A percentile compares a stretch with the other conserved stretches of the same genome.
Evolutionary conservation across 2,113 vertebrate genomes (phyloP).

Genomic region (Pygoscelis antarcticus): DNA sequence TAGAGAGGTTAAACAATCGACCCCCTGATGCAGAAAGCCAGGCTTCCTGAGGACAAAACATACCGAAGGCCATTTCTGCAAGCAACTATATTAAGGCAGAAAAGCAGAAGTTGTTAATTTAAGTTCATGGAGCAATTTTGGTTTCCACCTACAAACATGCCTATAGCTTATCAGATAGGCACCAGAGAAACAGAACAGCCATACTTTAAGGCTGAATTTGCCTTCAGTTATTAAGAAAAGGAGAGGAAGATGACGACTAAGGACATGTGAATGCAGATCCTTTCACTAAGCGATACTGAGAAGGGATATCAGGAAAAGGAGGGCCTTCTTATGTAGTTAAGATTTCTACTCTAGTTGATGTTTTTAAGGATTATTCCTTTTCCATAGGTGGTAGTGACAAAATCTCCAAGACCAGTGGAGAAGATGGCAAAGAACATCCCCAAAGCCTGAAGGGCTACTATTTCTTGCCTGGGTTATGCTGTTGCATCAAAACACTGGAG

Average conservation of each 20-base stretch:
- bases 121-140: not conserved
- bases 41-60: not conserved
- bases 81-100: not conserved
- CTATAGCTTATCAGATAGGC: not conserved
- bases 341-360: not conserved
- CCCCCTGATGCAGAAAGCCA: not conserved
- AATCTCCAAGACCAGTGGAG: not conserved
- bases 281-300: not conserved
- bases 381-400: not conserved
- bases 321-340: not conserved
- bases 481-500: not conserved
- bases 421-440: not conserved
- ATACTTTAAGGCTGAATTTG: not conserved
- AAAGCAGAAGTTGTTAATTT: not conserved
- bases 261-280: not conserved
- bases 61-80: not conserved
- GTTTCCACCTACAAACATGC: not conserved
- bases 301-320: not conserved
- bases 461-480: not conserved
- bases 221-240: not conserved
- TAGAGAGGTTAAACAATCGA: not conserved
- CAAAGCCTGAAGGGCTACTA: not conserved
- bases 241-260: not conserved
- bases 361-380: not conserved
- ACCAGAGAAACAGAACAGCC: not conserved